Evolutionary conservation across 2,888 invertebrate species (phyloP), one percentile per base, ranked within the genome.

Genomic region (Brachynemurus nebulosus): DNA sequence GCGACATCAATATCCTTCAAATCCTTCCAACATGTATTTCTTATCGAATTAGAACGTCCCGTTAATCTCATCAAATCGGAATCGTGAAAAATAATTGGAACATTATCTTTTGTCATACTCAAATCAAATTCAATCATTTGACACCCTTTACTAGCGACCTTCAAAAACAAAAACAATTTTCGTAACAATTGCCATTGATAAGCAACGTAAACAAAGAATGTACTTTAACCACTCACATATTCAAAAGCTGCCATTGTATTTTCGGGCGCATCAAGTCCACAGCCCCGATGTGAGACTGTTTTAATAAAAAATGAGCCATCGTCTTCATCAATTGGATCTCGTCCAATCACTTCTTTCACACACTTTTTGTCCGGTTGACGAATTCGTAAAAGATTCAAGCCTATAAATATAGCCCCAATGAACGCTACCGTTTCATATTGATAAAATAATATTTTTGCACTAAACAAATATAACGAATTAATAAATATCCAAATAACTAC

Each of bases 61-160:
- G 76, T 70, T 51, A 85, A 68, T 52, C 86, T 63, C 55, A 84
- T 78, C 45, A 86, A 62, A 1, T 76, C 78, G 46, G 68, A 62
- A 58, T 90, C 89, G 55, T 89, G 89, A 45, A 86, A 76, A 12
- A 86, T 60, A 34, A 90, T 70, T 14, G 86, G 74, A 45, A 82
- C 71, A 20, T 78, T 78, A 59, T 90, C 89, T 49, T 70, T 72
- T 0, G 84, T 83, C 20, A 85, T 65, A 12, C 74, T 64, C 6
- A 90, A 70, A 59, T 90, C 89, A 53, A 89, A 70, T 62, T 90
- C 88, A 2, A 90, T 70, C 18, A 78, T 78, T 54, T 71, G 72
- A 53, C 83, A 85, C 1, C 85, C 82, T 50, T 74, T 72, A 42
- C 73, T 71, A 45, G 74, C 74, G 49, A 84, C 82, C 82, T 86